Conservation (phyloP, 2,797 vertebrate species). For the Micrastur ruficollis region DNA sequence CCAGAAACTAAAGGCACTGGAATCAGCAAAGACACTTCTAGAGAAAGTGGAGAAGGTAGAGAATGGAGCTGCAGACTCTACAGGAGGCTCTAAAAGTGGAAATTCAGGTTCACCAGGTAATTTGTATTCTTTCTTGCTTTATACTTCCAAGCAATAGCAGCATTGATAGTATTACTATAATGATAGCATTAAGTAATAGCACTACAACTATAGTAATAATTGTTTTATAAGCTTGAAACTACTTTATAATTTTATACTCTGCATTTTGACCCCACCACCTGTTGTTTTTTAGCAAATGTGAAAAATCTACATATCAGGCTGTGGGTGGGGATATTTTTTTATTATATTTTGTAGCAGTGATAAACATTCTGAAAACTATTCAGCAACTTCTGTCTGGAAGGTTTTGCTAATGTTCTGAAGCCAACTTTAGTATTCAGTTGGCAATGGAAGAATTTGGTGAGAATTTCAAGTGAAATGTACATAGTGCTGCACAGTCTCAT, state of each 20-base stretch:
- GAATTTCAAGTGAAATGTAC: not conserved
- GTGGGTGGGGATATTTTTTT: not conserved
- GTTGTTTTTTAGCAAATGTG: conserved; percentile 28
- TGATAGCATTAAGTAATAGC: not conserved
- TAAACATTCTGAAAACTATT: not conserved
- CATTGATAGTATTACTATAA: not conserved
- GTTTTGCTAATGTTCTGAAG: not conserved
- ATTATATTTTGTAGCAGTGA: not conserved
- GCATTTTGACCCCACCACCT: conserved; percentile 37
- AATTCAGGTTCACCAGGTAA: conserved; percentile 99
- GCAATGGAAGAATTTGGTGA: not conserved
- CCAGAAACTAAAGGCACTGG: conserved; percentile 70
- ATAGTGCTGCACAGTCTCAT: not conserved
- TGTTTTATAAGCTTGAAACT: not conserved
- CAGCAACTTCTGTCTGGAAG: not conserved
- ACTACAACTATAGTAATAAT: not conserved
- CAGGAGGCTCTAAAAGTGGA: conserved; percentile 99
- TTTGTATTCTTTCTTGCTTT: conserved; percentile 6
- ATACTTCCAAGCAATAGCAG: not conserved
- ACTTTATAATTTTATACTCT: not conserved
- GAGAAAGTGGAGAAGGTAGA: conserved; percentile 89
- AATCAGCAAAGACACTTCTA: conserved; percentile 70
- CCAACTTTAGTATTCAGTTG: not conserved
- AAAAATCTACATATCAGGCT: not conserved
- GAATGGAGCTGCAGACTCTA: conserved; percentile 99